phyloP scores from a whole-genome alignment of 2,888 invertebrate species.

The Cheilosia scutellata region DNA sequence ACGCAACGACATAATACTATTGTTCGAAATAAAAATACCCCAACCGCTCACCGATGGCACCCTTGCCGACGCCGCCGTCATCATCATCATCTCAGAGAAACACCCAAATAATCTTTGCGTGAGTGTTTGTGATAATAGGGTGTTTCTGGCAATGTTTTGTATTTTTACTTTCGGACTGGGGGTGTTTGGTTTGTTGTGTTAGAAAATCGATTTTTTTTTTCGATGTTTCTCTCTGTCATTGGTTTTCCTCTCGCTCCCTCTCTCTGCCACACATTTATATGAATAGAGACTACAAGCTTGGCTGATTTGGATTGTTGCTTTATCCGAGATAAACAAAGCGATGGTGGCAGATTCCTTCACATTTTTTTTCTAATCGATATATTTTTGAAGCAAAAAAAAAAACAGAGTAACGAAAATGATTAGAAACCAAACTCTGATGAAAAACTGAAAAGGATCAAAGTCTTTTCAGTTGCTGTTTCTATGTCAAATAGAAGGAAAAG shows the following conservation, averaged over 20 bases:
- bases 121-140: conserved; percentile 74
- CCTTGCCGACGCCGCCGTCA: conserved; percentile 4
- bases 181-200: conserved; percentile 32
- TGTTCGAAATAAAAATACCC: conserved; percentile 56
- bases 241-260: conserved; percentile 32
- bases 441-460: conserved; percentile 69
- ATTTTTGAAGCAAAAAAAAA: conserved; percentile 33
- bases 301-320: conserved; percentile 61
- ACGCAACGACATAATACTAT: conserved; percentile 53
- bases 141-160: conserved; percentile 56
- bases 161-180: conserved; percentile 55
- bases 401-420: conserved; percentile 54
- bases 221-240: not conserved
- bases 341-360: conserved; percentile 50
- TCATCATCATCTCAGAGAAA: conserved; percentile 58
- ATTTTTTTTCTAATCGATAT: conserved; percentile 65
- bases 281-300: conserved; percentile 26
- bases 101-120: conserved; percentile 70
- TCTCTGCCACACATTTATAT: conserved; percentile 24
- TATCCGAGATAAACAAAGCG: conserved; percentile 63
- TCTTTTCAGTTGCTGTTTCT: conserved; percentile 46
- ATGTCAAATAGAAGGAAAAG: conserved; percentile 12
- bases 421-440: conserved; percentile 53
- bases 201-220: conserved; percentile 72
- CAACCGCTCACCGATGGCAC: not conserved